Percentiles rank a stretch among this genome's conserved stretches.
These are phyloP conservation scores for Burhinus bistriatus DNA, from an alignment of 2,113 vertebrate species.

Conservation along the genomic window DNA sequence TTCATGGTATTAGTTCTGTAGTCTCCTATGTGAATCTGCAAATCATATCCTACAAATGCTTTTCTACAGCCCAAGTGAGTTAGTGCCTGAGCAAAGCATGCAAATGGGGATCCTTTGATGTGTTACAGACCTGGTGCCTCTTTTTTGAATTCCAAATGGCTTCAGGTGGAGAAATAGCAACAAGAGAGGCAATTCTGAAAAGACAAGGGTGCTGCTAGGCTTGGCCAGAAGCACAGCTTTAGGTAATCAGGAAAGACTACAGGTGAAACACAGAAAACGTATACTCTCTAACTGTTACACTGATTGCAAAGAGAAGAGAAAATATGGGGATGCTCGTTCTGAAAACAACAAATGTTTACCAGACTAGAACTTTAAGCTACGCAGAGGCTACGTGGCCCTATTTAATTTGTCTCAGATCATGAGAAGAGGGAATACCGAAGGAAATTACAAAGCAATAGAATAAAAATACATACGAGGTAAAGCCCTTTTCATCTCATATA, in stretches of 20 bases:
- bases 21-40: not conserved
- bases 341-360: not conserved
- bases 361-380: not conserved
- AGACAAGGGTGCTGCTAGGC: not conserved
- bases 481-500: slow-evolving; percentile 10
- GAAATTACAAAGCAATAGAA: slow-evolving; percentile 58
- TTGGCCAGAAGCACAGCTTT: not conserved
- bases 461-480: slow-evolving; percentile 21
- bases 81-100: not conserved
- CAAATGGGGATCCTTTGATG: not conserved
- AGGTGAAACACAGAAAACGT: not conserved
- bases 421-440: not conserved
- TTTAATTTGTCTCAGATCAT: slow-evolving; percentile 27
- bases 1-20: not conserved
- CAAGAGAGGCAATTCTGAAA: not conserved
- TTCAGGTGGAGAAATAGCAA: not conserved
- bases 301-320: not conserved
- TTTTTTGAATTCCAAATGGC: not conserved
- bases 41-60: not conserved
- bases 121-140: not conserved
- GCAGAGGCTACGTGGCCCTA: not conserved
- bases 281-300: not conserved
- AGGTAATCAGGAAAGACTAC: not conserved
- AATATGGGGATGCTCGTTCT: not conserved
- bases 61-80: not conserved